Base-by-base conservation (phyloP, 2,113 vertebrate species). In the Propithecus coquereli region DNA sequence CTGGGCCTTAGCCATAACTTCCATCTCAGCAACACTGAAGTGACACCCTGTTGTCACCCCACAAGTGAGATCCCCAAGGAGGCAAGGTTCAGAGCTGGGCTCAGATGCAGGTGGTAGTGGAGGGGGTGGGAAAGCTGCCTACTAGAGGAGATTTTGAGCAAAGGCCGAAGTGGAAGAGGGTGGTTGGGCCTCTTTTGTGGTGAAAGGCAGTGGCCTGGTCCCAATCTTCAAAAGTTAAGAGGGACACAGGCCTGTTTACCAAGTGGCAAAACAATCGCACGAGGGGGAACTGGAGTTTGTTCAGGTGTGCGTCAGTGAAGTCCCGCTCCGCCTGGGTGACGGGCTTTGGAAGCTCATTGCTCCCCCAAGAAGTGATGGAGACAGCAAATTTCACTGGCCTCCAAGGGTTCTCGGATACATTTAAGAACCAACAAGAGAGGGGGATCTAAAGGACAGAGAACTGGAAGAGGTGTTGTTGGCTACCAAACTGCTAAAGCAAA, bases 211-310 rank as follows among this genome's bases (percentile, higher is more conserved):
- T 12, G 23, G n/a, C 70, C 74, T 74, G 43, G 45, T 30, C 61
- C 65, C 81, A 66, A 11, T 23, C 57, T 80, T 95, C 81, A 45
- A 16, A 83, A 76, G 73, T 73, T 17, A 37, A 20, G 73, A 63
- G 43, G 61, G 25, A n/a, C 34, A 3, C 2, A 0, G 52, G 57
- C 17, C 47, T 32, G 57, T 7, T 76, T 84, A 20, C 47, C 57
- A 66, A 11, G 11, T 2, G 20, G 73, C 9, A n/a, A 68, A 10
- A 4, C 37, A 43, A 11, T 40, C 1, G 0, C 14, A 10, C 1
- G 27, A 54, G 32, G 25, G 30, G 68, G 23, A 57, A 5, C 12
- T 13, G 23, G 71, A 6, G 3, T 83, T 3, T 40, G n/a, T 37
- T 45, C 8, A 3, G 0, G 23, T 5, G 9, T 23, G 3, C 3